A percentile compares a stretch with the other conserved stretches of the same genome.
Evolutionary conservation across 2,888 invertebrate genomes (phyloP).

Genomic region (Synergus japonicus): DNA sequence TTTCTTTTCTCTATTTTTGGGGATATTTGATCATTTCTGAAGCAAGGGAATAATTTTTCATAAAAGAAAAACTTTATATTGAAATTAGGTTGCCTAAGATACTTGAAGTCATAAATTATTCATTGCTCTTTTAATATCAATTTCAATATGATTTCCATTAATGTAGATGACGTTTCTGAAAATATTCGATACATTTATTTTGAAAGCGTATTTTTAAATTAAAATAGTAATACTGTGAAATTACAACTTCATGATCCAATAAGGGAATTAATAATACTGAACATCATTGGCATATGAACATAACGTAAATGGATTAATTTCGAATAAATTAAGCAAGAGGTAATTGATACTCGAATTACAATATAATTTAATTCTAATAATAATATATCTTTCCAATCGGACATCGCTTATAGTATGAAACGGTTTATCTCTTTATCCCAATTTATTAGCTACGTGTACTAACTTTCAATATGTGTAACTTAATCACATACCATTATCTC

Average conservation of each 20-base stretch:
- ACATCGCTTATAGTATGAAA: neutral
- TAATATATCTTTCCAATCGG: neutral
- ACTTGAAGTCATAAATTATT: neutral
- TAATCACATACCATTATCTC: slow-evolving; percentile 28
- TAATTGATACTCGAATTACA: neutral
- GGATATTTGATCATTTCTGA: too few species aligned
- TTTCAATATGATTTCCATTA: too few species aligned
- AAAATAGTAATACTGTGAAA: too few species aligned
- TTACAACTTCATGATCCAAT: neutral
- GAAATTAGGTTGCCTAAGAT: neutral
- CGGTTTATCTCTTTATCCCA: neutral
- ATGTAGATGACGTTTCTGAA: too few species aligned
- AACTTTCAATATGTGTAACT: neutral
- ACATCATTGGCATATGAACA: neutral
- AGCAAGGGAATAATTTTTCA: too few species aligned
- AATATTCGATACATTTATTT: too few species aligned
- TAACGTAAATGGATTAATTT: too few species aligned
- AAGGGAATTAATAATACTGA: neutral
- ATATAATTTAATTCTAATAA: neutral
- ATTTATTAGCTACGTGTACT: slow-evolving; percentile 25
- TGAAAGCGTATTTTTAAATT: too few species aligned
- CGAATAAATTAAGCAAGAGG: neutral
- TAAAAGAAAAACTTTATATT: too few species aligned
- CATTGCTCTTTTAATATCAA: too few species aligned
- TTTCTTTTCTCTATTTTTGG: too few species aligned